These are phyloP conservation scores for Pangasianodon hypophthalmus DNA, from an alignment of 2,113 vertebrate species.

Conservation along the genomic window DNA sequence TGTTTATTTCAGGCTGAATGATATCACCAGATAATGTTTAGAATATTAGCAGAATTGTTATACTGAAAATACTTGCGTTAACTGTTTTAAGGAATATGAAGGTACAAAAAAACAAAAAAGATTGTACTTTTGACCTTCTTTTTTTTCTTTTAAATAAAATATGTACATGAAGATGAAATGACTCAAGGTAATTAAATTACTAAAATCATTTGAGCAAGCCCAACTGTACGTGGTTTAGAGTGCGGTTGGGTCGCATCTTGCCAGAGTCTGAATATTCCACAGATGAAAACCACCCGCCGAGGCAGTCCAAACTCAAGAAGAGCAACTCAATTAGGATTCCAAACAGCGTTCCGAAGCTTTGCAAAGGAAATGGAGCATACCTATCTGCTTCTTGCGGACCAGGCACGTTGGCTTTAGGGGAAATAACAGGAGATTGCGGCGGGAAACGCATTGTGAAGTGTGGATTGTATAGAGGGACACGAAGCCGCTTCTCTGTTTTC, in stretches of 20 bases:
- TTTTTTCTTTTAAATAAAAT: neutral
- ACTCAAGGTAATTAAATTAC: neutral
- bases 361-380: conserved; percentile 73
- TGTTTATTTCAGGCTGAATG: conserved; percentile 4
- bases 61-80: neutral
- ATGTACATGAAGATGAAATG: neutral
- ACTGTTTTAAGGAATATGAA: neutral
- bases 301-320: conserved; percentile 43
- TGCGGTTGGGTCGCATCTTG: conserved; percentile 21
- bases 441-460: conserved; percentile 68
- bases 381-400: conserved; percentile 61
- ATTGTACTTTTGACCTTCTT: neutral
- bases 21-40: neutral
- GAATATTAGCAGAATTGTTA: neutral
- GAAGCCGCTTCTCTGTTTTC: conserved; percentile 33
- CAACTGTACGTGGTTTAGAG: conserved; percentile 3
- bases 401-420: conserved; percentile 53
- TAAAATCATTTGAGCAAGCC: neutral
- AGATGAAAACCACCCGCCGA: conserved; percentile 42
- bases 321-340: conserved; percentile 75
- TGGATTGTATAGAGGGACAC: conserved; percentile 50
- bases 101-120: neutral
- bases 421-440: conserved; percentile 74
- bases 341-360: conserved; percentile 65
- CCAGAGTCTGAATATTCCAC: conserved; percentile 18